phyloP scores from a whole-genome alignment of 2,113 vertebrate genomes.

The Spheniscus mendiculus region DNA sequence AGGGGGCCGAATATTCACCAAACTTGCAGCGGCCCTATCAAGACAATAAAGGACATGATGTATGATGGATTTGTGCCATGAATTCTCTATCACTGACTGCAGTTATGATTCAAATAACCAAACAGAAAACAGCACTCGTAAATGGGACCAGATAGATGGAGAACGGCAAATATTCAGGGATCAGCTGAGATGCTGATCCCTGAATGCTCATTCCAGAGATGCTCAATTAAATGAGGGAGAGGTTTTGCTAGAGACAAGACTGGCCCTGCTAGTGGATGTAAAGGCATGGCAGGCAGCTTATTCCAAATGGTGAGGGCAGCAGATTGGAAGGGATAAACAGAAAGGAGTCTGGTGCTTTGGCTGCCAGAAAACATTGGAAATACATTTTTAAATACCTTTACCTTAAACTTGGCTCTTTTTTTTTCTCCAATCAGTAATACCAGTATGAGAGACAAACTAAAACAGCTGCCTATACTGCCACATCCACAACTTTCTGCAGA shows the following conservation, averaged over 20 bases:
- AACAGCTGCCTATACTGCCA: not conserved
- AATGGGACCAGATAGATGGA: not conserved
- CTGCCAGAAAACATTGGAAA: not conserved
- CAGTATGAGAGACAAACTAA: not conserved
- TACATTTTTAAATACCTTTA: not conserved
- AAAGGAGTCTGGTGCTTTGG: not conserved
- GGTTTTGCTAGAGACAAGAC: not conserved
- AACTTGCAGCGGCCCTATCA: not conserved
- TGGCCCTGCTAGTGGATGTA: not conserved
- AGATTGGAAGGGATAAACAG: not conserved
- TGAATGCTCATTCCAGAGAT: not conserved
- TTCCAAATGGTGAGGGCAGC: not conserved
- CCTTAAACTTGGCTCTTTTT: not conserved
- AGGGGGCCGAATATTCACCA: fast-evolving
- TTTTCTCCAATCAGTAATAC: not conserved
- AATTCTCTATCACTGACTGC: not conserved
- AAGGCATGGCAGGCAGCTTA: not conserved
- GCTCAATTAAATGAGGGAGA: not conserved
- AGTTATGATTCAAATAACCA: not conserved
- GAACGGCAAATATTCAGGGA: not conserved
- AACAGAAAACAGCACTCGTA: not conserved
- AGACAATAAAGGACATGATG: not conserved
- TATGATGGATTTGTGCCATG: not conserved
- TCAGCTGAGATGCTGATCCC: not conserved
- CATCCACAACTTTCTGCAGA: not conserved